Evolutionary conservation across 1,140 invertebrate species (phyloP).

Genomic region (Myzus persicae): DNA sequence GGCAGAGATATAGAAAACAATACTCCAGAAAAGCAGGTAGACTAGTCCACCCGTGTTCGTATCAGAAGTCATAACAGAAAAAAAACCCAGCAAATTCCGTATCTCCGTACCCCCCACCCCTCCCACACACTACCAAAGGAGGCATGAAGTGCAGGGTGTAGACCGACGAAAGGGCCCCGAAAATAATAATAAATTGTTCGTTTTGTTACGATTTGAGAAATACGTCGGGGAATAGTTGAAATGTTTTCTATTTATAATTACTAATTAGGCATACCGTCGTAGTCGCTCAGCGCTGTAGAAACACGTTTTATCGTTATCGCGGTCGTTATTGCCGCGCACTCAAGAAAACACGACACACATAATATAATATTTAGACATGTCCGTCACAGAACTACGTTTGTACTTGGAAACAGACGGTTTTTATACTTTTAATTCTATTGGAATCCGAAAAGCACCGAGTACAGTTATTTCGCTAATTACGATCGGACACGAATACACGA

Average conservation of each 20-base stretch:
- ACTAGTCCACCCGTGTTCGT: too few relatives aligned
- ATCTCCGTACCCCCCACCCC: too few relatives aligned
- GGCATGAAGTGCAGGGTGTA: too few relatives aligned
- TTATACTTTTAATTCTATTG: background rate
- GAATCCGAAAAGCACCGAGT: background rate
- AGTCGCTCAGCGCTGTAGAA: background rate
- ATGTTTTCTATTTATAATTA: background rate
- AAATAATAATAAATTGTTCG: background rate
- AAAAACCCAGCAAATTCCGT: background rate
- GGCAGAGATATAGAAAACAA: background rate
- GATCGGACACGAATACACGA: background rate
- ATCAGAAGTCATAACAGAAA: background rate
- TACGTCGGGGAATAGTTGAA: background rate
- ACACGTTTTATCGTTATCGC: background rate
- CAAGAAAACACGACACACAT: background rate
- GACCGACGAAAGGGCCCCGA: background rate
- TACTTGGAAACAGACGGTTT: too few relatives aligned
- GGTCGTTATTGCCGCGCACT: background rate
- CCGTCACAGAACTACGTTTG: background rate
- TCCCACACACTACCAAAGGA: background rate
- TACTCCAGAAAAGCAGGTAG: background rate
- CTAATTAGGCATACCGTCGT: background rate
- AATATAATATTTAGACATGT: too few relatives aligned
- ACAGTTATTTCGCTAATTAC: background rate
- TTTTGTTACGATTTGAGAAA: background rate